Evolutionary conservation across 2,113 vertebrate species (phyloP).

Genomic region (Atractosteus spatula): DNA sequence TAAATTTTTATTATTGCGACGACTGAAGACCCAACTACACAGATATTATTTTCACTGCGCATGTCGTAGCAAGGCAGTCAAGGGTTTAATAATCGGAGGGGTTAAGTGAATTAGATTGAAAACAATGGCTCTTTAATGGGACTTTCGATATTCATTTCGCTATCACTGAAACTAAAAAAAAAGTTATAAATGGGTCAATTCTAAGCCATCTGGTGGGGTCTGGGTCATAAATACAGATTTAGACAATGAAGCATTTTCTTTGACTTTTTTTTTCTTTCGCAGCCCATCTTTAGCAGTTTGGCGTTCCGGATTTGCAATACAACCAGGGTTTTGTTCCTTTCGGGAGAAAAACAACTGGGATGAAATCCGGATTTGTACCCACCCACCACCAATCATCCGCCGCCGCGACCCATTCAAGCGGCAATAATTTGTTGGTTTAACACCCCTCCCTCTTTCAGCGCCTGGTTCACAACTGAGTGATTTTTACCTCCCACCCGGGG

Average conservation of each 20-base stretch:
- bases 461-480: constrained; percentile 20
- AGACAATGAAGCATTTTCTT: not conserved
- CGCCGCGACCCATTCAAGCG: constrained; percentile 2
- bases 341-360: constrained; percentile 13
- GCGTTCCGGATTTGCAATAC: not conserved
- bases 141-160: no score
- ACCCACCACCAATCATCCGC: constrained; percentile 10
- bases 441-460: constrained; percentile 14
- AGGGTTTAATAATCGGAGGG: no score
- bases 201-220: no score
- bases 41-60: no score
- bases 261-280: not conserved
- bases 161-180: no score
- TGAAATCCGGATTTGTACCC: constrained; percentile 13
- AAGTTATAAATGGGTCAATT: no score
- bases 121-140: no score
- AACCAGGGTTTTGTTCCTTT: constrained; percentile 8
- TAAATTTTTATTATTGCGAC: no score
- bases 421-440: constrained; percentile 20
- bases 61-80: no score
- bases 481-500: constrained; percentile 4
- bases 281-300: constrained; percentile 7
- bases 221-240: no score
- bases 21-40: no score
- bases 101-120: no score